Evolutionary conservation across 37 sponge, comb jelly and placozoan species (phyloP), one percentile per base, ranked within the genome.

Genomic region (Mnemiopsis leidyi): DNA sequence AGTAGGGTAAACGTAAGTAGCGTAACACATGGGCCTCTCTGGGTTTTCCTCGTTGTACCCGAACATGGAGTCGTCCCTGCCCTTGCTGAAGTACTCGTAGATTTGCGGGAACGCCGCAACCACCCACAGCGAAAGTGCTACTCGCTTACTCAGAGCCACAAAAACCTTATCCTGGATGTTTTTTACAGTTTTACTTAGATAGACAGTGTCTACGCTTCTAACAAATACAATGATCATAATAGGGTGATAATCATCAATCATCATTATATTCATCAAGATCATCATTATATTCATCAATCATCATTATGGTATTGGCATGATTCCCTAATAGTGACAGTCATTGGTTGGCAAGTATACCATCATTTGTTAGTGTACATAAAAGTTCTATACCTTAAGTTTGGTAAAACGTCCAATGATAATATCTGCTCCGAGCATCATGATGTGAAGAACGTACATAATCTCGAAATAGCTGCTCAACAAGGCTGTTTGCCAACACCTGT

Each of bases 361-460:
- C n/a, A n/a, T n/a, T n/a, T n/a, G n/a, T n/a, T n/a, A n/a, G n/a
- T n/a, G n/a, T n/a, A n/a, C n/a, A n/a, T n/a, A n/a, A n/a, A n/a
- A 48, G 13, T 48, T 48, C 61, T 48, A 13, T 48, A 48, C 61
- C 82, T 79, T 79, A 29, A 79, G 82, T 79, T 79, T 79, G 23
- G 82, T 79, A 36, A 79, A 79, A 16, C 82, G 36, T 33, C 82
- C 82, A 23, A 79, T 79, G 36, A 79, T 79, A 32, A 79, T 79
- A 79, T 79, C 82, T 3, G 82, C 82, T 31, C 82, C 82, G 7
- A 79, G 36, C 82, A 79, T 79, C 37, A 79, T 79, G 37, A 79
- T 79, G 82, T 79, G 82, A 1, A 79, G 36, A 3, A 79, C 37
- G 82, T 79, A 79, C 82, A 79, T 79, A 13, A 79, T 79, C 82